Conservation (phyloP, 2,888 invertebrate species). For the Eristalinus sepulchralis region DNA sequence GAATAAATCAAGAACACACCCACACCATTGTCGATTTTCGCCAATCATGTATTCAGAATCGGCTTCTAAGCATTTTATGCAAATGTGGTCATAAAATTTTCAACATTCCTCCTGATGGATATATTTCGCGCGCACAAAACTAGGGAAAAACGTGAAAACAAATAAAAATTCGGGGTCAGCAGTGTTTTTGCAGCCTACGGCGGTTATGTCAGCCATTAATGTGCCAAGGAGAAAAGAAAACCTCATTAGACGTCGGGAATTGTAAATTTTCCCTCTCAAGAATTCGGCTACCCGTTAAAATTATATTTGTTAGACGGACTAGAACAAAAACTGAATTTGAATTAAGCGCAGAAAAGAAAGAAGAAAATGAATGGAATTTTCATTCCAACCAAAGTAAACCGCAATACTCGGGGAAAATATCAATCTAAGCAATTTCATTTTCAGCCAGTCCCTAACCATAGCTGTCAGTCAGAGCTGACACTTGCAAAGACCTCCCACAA, state of each 20-base stretch:
- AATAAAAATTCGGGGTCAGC: neutral
- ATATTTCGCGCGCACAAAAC: neutral
- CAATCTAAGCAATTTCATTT: neutral
- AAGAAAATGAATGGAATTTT: neutral
- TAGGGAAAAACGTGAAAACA: neutral
- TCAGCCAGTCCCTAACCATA: neutral
- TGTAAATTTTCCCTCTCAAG: neutral
- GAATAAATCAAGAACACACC: neutral
- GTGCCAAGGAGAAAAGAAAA: neutral
- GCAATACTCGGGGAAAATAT: neutral
- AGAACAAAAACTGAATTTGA: no score
- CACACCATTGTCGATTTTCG: neutral
- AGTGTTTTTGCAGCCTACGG: neutral
- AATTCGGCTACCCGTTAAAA: neutral
- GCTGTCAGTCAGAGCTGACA: slow-evolving; percentile 5
- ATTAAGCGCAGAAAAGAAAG: neutral
- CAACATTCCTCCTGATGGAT: neutral
- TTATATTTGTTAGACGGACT: no score
- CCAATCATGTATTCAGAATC: neutral
- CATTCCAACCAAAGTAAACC: slow-evolving; percentile 18
- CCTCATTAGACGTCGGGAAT: neutral
- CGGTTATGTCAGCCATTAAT: neutral
- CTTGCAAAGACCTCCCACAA: neutral
- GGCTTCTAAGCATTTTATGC: neutral
- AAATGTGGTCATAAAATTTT: neutral